phyloP scores from a whole-genome alignment of 2,797 vertebrate species.

The Oophaga sylvatica region DNA sequence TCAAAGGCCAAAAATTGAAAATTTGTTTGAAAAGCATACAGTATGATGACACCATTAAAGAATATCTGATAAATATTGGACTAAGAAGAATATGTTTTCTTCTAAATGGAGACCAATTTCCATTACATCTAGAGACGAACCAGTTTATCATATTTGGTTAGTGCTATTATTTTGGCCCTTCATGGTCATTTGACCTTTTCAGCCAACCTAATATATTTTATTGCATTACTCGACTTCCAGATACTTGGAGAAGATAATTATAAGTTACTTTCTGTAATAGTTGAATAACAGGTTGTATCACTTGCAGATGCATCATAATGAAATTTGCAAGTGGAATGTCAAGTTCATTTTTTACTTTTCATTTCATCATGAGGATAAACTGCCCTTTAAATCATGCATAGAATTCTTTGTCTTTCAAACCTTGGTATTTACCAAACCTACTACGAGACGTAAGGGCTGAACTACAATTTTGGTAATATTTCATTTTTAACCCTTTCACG shows the following conservation, averaged over 20 bases:
- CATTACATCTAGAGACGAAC: neutral
- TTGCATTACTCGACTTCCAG: neutral
- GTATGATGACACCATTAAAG: neutral
- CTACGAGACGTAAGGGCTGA: neutral
- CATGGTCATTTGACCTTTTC: neutral
- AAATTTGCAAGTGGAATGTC: constrained; percentile 3
- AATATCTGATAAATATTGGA: neutral
- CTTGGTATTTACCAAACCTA: neutral
- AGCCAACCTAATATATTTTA: neutral
- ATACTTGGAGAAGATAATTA: neutral
- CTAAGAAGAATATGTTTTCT: neutral
- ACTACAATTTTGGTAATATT: neutral
- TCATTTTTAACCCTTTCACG: too few relatives aligned
- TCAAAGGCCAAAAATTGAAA: neutral
- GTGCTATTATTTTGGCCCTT: neutral
- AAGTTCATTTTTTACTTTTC: constrained; percentile 4
- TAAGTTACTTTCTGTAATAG: neutral
- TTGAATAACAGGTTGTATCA: constrained; percentile 22
- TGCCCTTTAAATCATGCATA: neutral
- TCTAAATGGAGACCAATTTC: neutral
- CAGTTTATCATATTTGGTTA: neutral
- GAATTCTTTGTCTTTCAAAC: neutral
- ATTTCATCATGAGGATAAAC: constrained; percentile 3
- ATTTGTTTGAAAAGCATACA: neutral
- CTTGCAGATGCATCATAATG: neutral